These are phyloP conservation scores for Nomada fucata DNA, from an alignment of 2,888 invertebrate genomes.

Conservation along the genomic window DNA sequence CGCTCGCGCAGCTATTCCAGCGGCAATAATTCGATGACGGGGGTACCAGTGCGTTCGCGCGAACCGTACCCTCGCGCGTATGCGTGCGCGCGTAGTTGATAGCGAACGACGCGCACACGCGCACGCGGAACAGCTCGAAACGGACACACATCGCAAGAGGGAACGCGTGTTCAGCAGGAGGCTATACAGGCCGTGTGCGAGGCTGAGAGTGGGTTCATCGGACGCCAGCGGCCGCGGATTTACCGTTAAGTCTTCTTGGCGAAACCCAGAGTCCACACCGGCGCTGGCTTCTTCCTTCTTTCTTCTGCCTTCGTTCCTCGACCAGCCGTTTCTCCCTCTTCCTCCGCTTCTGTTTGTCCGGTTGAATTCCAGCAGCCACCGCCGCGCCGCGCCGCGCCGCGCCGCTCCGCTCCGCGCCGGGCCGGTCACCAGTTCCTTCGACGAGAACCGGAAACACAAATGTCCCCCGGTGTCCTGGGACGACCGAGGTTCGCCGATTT, in stretches of 20 bases:
- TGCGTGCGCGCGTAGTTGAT: neutral
- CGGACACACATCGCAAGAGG: conserved; percentile 27
- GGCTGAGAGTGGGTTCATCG: conserved; percentile 84
- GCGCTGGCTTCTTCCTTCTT: conserved; percentile 54
- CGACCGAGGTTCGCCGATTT: conserved; percentile 27
- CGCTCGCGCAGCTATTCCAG: conserved; percentile 46
- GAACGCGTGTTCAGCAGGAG: conserved; percentile 59
- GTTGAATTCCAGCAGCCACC: conserved; percentile 61
- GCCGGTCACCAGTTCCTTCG: conserved; percentile 41
- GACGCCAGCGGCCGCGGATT: conserved; percentile 84
- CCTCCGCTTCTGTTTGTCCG: conserved; percentile 49
- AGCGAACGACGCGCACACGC: conserved; percentile 11
- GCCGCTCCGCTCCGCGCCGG: neutral
- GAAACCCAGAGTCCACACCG: conserved; percentile 78
- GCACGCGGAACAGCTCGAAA: conserved; percentile 22
- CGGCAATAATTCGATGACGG: conserved; percentile 65
- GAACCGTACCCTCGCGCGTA: neutral
- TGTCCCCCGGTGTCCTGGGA: conserved; percentile 3
- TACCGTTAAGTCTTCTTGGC: conserved; percentile 84
- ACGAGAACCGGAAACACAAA: conserved; percentile 53
- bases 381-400: neutral
- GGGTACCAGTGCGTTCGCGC: neutral
- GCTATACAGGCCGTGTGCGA: conserved; percentile 62
- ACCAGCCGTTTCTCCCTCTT: conserved; percentile 27
- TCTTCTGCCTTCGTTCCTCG: conserved; percentile 27